A percentile compares a stretch with the other conserved stretches of the same genome.
phyloP scores from a whole-genome alignment of 2,113 vertebrate genomes.

The Petroica traversi region DNA sequence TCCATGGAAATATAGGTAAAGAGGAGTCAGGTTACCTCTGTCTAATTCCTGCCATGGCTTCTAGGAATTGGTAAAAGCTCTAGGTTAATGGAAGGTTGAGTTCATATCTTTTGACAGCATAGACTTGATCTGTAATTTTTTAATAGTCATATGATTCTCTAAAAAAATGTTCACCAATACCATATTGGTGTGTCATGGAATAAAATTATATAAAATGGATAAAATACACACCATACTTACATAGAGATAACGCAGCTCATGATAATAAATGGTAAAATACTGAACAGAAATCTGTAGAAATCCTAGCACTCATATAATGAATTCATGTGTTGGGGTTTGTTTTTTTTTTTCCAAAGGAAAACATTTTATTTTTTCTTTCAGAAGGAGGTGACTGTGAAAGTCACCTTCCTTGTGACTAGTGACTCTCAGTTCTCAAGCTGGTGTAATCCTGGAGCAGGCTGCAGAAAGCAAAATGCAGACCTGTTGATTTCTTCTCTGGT shows the following conservation, averaged over 20 bases:
- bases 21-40: not conserved
- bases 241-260: not conserved
- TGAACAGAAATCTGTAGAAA: not conserved
- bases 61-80: slow-evolving; percentile 9
- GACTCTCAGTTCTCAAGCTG: not conserved
- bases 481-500: not conserved
- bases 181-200: not conserved
- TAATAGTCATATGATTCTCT: not conserved
- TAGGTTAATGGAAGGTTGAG: slow-evolving; percentile 10
- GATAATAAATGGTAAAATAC: not conserved
- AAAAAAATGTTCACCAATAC: not conserved
- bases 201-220: not conserved
- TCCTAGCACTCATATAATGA: not conserved
- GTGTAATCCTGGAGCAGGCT: not conserved
- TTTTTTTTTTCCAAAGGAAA: not conserved
- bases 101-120: not conserved
- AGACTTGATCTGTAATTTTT: not conserved
- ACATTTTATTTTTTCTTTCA: not conserved
- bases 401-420: not conserved
- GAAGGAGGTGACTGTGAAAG: not conserved
- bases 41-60: slow-evolving; percentile 35
- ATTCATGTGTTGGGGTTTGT: fast-evolving
- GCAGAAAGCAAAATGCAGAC: not conserved
- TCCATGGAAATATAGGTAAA: slow-evolving; percentile 48
- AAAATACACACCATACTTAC: not conserved